Conservation (phyloP, 2,113 vertebrate species). For the Kryptolebias marmoratus region DNA sequence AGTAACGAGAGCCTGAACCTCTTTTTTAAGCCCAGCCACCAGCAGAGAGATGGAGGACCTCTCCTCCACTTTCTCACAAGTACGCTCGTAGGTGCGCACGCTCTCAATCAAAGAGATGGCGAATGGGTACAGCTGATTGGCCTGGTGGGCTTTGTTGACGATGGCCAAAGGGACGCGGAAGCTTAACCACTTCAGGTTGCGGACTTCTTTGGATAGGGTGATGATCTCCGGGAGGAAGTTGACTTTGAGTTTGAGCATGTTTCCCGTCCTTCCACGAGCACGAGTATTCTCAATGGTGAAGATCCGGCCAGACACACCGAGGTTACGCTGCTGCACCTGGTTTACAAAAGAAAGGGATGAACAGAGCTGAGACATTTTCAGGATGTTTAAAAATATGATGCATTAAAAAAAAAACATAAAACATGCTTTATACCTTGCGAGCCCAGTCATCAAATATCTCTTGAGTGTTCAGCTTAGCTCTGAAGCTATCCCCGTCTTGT, state of each 20-base stretch:
- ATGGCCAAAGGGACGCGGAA: conserved; percentile 97
- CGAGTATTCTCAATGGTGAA: conserved; percentile 97
- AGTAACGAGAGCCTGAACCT: conserved; percentile 94
- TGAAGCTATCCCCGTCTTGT: conserved; percentile 98
- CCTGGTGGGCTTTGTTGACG: conserved; percentile 98
- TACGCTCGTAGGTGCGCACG: conserved; percentile 95
- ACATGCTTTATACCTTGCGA: conserved; percentile 84
- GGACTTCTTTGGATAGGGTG: conserved; percentile 96
- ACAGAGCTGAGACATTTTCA: not conserved
- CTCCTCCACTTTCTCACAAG: conserved; percentile 98
- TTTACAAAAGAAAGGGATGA: not conserved
- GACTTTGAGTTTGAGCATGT: conserved; percentile 95
- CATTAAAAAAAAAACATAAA: not conserved
- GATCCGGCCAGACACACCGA: conserved; percentile 96
- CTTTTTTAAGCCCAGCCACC: conserved; percentile 95
- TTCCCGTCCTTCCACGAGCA: conserved; percentile 90
- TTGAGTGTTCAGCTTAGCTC: conserved; percentile 98
- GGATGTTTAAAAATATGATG: not conserved
- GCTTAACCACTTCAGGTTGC: conserved; percentile 98
- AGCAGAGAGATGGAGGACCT: conserved; percentile 90
- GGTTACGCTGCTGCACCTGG: conserved; percentile 92
- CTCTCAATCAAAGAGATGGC: conserved; percentile 98
- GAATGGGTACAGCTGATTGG: conserved; percentile 97
- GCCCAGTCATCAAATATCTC: conserved; percentile 99
- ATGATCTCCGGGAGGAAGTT: conserved; percentile 99